These are phyloP conservation scores for Alexandromys fortis DNA, from an alignment of 2,113 vertebrate species.

Conservation along the genomic window DNA sequence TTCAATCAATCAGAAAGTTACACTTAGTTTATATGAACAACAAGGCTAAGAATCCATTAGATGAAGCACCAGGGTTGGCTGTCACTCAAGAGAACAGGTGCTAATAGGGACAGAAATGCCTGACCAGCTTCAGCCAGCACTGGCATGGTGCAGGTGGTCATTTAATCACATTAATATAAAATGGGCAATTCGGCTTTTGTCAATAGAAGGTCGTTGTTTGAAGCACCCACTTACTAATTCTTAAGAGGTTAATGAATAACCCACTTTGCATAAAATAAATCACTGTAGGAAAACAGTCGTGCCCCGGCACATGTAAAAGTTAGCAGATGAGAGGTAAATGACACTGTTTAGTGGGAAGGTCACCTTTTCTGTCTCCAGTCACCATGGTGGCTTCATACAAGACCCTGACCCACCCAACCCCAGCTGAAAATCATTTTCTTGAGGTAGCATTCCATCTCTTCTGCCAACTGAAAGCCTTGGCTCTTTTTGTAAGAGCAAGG, in stretches of 20 bases:
- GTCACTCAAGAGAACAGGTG: slow-evolving; percentile 14
- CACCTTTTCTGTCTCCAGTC: not conserved
- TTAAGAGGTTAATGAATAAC: slow-evolving; percentile 64
- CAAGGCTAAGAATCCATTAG: not conserved
- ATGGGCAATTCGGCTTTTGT: slow-evolving; percentile 19
- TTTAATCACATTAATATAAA: slow-evolving; percentile 49
- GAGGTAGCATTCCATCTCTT: not conserved
- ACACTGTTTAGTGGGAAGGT: not conserved
- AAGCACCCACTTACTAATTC: slow-evolving; percentile 63
- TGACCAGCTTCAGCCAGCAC: not conserved
- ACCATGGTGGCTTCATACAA: not conserved
- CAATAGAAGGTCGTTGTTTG: slow-evolving; percentile 56
- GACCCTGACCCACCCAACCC: not conserved
- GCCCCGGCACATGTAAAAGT: not conserved
- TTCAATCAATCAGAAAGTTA: slow-evolving; percentile 43
- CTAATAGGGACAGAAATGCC: not conserved
- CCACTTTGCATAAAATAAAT: slow-evolving; percentile 57
- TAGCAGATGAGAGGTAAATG: not conserved
- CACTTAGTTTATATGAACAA: slow-evolving; percentile 12
- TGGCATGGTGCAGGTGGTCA: not conserved
- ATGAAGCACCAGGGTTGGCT: not conserved
- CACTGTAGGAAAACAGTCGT: slow-evolving; percentile 22
- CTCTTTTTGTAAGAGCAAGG: not conserved
- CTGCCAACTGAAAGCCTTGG: slow-evolving; percentile 48
- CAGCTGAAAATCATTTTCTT: slow-evolving; percentile 54